Percentiles rank a stretch among this genome's conserved stretches.
Conservation (phyloP, 2,113 vertebrate genomes). For the Epinephelus moara region DNA sequence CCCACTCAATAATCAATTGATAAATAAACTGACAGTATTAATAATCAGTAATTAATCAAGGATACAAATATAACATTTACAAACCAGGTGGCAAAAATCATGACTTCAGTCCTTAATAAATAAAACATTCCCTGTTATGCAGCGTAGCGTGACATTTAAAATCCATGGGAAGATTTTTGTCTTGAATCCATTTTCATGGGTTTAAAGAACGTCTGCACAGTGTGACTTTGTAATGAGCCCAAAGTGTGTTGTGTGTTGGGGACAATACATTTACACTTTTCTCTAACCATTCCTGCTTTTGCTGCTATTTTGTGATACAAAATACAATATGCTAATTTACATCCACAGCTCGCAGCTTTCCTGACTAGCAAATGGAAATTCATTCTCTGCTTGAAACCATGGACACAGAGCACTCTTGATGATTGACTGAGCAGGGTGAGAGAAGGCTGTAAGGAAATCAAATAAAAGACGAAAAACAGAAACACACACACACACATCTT, state of each 20-base stretch:
- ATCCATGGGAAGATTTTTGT: background rate
- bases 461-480: slow-evolving; percentile 19
- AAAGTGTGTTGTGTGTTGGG: too few species aligned
- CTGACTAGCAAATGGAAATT: background rate
- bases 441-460: slow-evolving; percentile 73
- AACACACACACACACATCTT: slow-evolving; percentile 1
- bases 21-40: background rate
- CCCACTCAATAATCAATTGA: background rate
- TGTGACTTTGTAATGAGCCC: background rate
- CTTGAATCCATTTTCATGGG: background rate
- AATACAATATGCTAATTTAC: slow-evolving; percentile 1
- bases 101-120: background rate
- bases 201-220: background rate
- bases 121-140: background rate
- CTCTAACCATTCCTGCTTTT: background rate
- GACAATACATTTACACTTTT: background rate
- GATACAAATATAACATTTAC: too few species aligned
- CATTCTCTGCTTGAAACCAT: slow-evolving; percentile 18
- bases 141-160: background rate
- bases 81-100: background rate
- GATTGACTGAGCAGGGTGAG: background rate
- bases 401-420: background rate
- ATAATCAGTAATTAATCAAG: background rate
- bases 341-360: slow-evolving; percentile 9
- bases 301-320: background rate